A percentile compares a stretch with the other conserved stretches of the same genome.
phyloP scores from a whole-genome alignment of 2,888 invertebrate species.

The Hipparchia sbordonii region DNA sequence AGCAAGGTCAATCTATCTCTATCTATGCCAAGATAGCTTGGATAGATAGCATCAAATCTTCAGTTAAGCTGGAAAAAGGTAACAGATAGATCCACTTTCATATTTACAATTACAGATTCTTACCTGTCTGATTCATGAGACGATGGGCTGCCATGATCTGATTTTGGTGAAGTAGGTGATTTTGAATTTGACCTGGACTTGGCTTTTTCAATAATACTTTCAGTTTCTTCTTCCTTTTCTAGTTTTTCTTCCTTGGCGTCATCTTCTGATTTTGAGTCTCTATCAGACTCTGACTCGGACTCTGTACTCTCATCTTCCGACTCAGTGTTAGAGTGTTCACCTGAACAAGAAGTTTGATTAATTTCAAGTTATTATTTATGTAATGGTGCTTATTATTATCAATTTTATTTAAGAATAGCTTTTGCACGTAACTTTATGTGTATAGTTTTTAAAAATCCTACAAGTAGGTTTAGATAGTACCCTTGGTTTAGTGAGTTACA shows the following conservation, averaged over 20 bases:
- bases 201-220: constrained; percentile 55
- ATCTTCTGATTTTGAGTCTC: constrained; percentile 70
- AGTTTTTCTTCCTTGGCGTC: constrained; percentile 62
- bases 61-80: not conserved
- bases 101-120: not conserved
- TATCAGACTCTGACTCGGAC: constrained; percentile 64
- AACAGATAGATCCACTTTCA: not conserved
- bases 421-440: no score
- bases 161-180: constrained; percentile 62
- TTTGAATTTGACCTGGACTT: constrained; percentile 64
- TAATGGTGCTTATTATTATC: no score
- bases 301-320: constrained; percentile 76
- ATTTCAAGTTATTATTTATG: not conserved
- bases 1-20: no score
- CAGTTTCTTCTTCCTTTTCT: constrained; percentile 67
- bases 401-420: no score
- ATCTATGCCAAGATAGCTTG: not conserved
- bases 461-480: no score
- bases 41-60: not conserved
- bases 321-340: constrained; percentile 76
- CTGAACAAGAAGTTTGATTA: constrained; percentile 47
- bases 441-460: no score
- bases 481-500: no score
- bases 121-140: constrained; percentile 70
- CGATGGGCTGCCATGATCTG: constrained; percentile 60